Percentiles rank a stretch among this genome's conserved stretches.
Conservation (phyloP, 2,888 invertebrate genomes). For the Zonitis immaculata region DNA sequence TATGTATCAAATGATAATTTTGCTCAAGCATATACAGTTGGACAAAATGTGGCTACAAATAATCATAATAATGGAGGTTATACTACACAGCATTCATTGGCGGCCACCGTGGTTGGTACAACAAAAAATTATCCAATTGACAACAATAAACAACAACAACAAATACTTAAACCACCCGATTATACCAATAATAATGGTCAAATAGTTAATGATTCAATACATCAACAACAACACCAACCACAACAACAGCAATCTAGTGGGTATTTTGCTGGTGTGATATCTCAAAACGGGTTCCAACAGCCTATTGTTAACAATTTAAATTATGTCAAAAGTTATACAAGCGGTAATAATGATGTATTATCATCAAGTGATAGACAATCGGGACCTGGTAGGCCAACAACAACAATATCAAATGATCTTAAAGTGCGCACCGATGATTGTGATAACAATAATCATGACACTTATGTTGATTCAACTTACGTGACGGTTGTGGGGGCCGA, state of each 20-base stretch:
- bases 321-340: constrained; percentile 32
- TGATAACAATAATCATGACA: constrained; percentile 32
- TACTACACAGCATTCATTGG: constrained; percentile 38
- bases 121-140: constrained; percentile 29
- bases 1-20: constrained; percentile 57
- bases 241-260: constrained; percentile 18
- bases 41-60: constrained; percentile 46
- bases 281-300: constrained; percentile 42
- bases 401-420: constrained; percentile 25
- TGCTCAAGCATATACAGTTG: constrained; percentile 52
- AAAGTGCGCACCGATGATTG: constrained; percentile 36
- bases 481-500: constrained; percentile 46
- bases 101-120: constrained; percentile 41
- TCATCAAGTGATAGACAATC: constrained; percentile 13
- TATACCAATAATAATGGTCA: constrained; percentile 30
- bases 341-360: constrained; percentile 32
- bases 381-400: background rate
- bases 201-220: constrained; percentile 21
- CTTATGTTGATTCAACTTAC: constrained; percentile 37
- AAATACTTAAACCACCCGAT: constrained; percentile 29
- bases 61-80: constrained; percentile 26
- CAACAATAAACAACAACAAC: constrained; percentile 32
- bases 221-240: too few relatives aligned
- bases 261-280: constrained; percentile 39
- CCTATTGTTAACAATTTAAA: constrained; percentile 37